Evolutionary conservation across 2,797 vertebrate genomes (phyloP).

Genomic region (Melanogrammus aeglefinus): DNA sequence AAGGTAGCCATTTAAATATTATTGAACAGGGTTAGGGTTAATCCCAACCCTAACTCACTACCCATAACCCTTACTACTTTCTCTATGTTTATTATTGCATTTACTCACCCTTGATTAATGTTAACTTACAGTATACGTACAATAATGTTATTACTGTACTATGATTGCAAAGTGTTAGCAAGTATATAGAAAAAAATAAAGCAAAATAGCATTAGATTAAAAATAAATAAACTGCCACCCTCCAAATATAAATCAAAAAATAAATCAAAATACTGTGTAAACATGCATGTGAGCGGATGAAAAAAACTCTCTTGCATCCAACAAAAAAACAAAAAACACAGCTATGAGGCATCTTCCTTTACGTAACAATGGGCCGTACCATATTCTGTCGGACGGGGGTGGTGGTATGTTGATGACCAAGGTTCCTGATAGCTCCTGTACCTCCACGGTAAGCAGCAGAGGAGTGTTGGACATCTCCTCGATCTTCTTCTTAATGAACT

Average conservation of each 20-base stretch:
- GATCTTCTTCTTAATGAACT: slow-evolving; percentile 91
- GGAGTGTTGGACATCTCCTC: slow-evolving; percentile 91
- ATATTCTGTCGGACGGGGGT: slow-evolving; percentile 86
- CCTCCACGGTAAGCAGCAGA: slow-evolving; percentile 84
- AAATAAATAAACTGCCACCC: not conserved
- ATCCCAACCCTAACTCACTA: no score
- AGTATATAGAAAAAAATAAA: not conserved
- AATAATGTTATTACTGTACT: no score
- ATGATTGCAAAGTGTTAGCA: not conserved
- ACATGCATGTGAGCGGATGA: not conserved
- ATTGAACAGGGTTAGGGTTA: no score
- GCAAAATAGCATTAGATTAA: not conserved
- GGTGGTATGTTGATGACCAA: slow-evolving; percentile 84
- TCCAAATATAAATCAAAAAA: not conserved
- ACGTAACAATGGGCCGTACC: slow-evolving; percentile 62
- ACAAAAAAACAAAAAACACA: not conserved
- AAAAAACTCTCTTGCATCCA: not conserved
- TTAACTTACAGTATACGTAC: no score
- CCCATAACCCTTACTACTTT: no score
- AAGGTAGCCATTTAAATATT: no score
- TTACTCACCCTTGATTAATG: no score
- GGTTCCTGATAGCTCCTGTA: slow-evolving; percentile 81
- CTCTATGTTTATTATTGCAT: no score
- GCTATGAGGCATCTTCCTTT: not conserved
- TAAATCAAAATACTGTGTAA: not conserved